Evolutionary conservation across 2,113 vertebrate species (phyloP).

Genomic region (Charina bottae): DNA sequence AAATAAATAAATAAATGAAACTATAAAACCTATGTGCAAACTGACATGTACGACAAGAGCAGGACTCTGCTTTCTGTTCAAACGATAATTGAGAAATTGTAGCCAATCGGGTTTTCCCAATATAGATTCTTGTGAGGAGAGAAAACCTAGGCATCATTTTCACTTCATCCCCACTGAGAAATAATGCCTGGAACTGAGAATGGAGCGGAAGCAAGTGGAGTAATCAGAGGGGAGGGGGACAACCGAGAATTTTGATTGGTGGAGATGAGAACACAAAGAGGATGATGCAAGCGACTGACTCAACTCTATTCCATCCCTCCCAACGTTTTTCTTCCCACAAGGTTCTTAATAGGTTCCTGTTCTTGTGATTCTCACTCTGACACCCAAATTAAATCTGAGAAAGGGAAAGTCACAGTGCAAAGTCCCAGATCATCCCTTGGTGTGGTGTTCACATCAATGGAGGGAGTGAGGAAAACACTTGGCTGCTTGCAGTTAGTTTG

Average conservation of each 20-base stretch:
- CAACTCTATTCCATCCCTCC: not conserved
- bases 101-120: not conserved
- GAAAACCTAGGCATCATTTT: too few species aligned
- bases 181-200: not conserved
- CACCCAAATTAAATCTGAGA: slow-evolving; percentile 7
- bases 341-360: not conserved
- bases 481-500: not conserved
- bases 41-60: not conserved
- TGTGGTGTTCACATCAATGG: not conserved
- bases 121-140: not conserved
- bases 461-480: not conserved
- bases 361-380: slow-evolving; percentile 22
- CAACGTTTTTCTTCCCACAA: not conserved
- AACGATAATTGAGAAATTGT: not conserved
- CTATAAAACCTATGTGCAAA: not conserved
- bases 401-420: not conserved
- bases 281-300: not conserved
- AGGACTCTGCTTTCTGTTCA: not conserved
- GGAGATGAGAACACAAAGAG: not conserved
- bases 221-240: not conserved
- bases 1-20: too few species aligned
- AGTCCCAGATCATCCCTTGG: not conserved
- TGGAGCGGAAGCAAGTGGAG: not conserved
- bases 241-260: not conserved
- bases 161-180: not conserved